Evolutionary conservation across 1,140 invertebrate species (phyloP).

Genomic region (Marisa cornuarietis): DNA sequence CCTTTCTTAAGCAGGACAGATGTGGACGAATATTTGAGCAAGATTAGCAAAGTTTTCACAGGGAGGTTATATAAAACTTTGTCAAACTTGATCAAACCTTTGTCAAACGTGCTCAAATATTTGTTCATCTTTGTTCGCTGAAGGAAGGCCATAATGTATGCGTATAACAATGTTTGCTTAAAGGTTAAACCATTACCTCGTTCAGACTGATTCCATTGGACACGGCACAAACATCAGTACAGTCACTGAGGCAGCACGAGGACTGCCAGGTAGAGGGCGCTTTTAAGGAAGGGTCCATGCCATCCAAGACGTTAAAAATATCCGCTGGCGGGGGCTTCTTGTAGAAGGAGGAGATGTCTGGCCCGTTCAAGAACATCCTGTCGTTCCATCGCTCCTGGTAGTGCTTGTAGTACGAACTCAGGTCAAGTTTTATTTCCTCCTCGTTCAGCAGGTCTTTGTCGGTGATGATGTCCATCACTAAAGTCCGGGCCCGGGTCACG

Average conservation of each 20-base stretch:
- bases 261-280: constrained; percentile 14
- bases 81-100: too few relatives aligned
- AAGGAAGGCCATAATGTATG: too few relatives aligned
- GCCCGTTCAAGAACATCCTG: constrained; percentile 37
- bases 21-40: too few relatives aligned
- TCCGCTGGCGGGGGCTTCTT: constrained; percentile 11
- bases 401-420: constrained; percentile 21
- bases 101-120: too few relatives aligned
- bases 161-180: too few relatives aligned
- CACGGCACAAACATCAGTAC: constrained; percentile 13
- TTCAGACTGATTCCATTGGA: constrained; percentile 8
- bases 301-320: constrained; percentile 12
- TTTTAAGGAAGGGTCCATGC: constrained; percentile 22
- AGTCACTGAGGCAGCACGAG: constrained; percentile 21
- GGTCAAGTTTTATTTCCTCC: constrained; percentile 31
- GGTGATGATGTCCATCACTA: constrained; percentile 22
- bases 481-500: constrained; percentile 8
- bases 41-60: too few relatives aligned
- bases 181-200: background rate
- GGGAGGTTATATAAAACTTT: too few relatives aligned
- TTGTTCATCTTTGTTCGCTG: too few relatives aligned
- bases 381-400: constrained; percentile 22
- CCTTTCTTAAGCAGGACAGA: too few relatives aligned
- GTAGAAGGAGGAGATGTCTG: constrained; percentile 38
- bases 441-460: constrained; percentile 31